Conservation (phyloP, 2,797 vertebrate genomes). For the Simalia tracyae region DNA sequence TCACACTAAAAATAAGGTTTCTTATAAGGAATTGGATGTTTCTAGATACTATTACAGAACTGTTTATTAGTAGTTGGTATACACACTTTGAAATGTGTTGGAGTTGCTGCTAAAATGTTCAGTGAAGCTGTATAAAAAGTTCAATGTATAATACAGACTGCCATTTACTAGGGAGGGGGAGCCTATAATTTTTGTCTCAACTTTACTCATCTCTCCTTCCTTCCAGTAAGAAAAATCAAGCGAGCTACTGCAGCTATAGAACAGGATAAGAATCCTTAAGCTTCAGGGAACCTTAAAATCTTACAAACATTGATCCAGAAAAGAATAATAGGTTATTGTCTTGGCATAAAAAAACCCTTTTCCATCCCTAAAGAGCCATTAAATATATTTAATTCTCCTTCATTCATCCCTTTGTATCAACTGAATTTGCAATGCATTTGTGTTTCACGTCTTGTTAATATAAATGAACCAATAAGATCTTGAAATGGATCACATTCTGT, state of each 20-base stretch:
- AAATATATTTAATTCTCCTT: background rate
- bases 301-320: background rate
- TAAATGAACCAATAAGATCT: background rate
- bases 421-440: background rate
- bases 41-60: background rate
- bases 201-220: background rate
- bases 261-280: background rate
- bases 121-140: background rate
- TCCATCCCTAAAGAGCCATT: background rate
- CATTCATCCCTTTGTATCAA: background rate
- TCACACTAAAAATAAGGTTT: background rate
- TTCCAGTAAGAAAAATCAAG: background rate
- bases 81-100: background rate
- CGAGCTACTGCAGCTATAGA: background rate
- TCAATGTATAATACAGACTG: background rate
- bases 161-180: background rate
- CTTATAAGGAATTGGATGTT: background rate
- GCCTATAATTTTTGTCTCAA: background rate
- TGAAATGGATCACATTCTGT: background rate
- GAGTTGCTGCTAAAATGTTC: background rate
- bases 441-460: background rate
- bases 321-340: background rate
- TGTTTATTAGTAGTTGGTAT: background rate
- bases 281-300: background rate
- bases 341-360: background rate